Base-by-base conservation (phyloP, 1,140 invertebrate genomes). In the Rhopalosiphum maidis region DNA sequence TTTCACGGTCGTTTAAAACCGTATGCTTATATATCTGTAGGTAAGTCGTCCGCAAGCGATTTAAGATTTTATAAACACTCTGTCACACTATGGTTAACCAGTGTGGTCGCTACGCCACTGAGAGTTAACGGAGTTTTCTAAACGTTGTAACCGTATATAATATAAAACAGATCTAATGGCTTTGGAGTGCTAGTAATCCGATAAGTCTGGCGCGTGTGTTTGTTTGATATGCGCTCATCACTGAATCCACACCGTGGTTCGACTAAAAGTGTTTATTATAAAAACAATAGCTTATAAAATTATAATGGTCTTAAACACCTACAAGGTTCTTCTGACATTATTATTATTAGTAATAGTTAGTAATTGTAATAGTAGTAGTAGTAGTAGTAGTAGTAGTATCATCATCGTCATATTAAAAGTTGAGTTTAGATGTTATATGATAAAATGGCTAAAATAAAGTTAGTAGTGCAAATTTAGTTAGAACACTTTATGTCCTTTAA, bases 161-260 rank as follows among this genome's bases (percentile, higher is more conserved):
- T 23, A 11, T 46, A 23, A 82, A 46, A 9, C 37, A 30, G 15
- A 54, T 86, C 77, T 86, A 86, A 86, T 86, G 82, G 91, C 91
- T 93, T 93, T 43, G 91, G 91, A 93, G 91, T 86, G 77, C 77
- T 41, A 22, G 91, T 93, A 93, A 93, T 93, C 91, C 91, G 91
- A 93, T 93, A 93, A 93, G 68, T 86, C 82, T 5, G 35, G 9
- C 91, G 82, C 91, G 91, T 93, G 91, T 51, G 48, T 93, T 93
- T 93, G 77, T 93, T 93, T 93, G 82, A 93, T 43, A 55, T 86
- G 48, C 91, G 91, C 68, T 25, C 41, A 55, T 43, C 82, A 21
- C 91, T 23, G 87, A 11, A 55, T 93, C 82, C 77, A 23, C 37
- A 30, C 23, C 90, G 82, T 43, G 43, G 21, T 46, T 23, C 60